These are phyloP conservation scores for Aphis gossypii DNA, from an alignment of 1,140 invertebrate species.

Conservation along the genomic window DNA sequence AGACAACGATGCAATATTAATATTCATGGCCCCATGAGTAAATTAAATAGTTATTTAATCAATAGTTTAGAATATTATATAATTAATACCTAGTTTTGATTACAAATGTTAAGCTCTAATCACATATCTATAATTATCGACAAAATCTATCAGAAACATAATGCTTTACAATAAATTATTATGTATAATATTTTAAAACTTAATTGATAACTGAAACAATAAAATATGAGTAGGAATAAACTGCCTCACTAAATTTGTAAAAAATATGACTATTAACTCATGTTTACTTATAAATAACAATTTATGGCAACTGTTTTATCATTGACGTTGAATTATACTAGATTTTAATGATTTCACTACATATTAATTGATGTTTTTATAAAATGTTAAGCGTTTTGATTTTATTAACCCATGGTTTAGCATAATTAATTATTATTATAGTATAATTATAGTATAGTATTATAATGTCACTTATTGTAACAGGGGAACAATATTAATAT, in stretches of 20 bases:
- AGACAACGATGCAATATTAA: not conserved
- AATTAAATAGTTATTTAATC: not conserved
- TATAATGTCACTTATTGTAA: not conserved
- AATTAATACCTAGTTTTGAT: too few species aligned
- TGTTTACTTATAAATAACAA: too few species aligned
- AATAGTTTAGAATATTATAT: too few species aligned
- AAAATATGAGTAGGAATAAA: too few species aligned
- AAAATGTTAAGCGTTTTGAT: not conserved
- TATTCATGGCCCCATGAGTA: not conserved
- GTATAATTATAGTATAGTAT: not conserved
- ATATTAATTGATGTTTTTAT: not conserved
- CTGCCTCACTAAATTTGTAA: too few species aligned
- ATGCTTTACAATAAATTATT: too few species aligned
- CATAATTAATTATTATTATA: not conserved
- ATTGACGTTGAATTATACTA: not conserved
- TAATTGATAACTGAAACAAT: too few species aligned
- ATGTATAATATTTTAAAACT: too few species aligned
- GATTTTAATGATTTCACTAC: not conserved
- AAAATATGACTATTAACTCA: too few species aligned
- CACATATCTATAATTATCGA: too few species aligned
- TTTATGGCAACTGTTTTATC: not conserved
- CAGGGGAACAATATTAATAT: not conserved
- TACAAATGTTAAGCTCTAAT: too few species aligned
- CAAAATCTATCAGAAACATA: too few species aligned
- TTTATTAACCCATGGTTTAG: not conserved